Evolutionary conservation across 2,113 vertebrate genomes (phyloP).

Genomic region (Dasypus novemcinctus): DNA sequence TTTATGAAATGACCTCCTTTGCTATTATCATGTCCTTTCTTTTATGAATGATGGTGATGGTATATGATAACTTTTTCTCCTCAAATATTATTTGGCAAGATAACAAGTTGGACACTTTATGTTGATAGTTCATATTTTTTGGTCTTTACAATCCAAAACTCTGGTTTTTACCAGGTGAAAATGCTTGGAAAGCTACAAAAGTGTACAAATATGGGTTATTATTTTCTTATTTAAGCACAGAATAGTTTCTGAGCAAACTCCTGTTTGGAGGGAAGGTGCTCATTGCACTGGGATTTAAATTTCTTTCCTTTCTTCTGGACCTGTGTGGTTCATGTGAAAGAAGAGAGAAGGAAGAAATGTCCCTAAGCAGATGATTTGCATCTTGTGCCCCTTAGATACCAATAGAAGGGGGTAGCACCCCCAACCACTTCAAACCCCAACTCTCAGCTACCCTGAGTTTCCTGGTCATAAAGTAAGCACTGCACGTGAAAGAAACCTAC

Average conservation of each 20-base stretch:
- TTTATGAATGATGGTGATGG: not conserved
- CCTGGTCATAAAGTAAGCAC: not conserved
- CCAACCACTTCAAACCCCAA: not conserved
- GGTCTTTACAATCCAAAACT: not conserved
- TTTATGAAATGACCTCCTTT: not conserved
- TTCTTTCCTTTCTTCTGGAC: not conserved
- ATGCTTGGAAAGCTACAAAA: not conserved
- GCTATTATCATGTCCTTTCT: not conserved
- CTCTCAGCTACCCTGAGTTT: not conserved
- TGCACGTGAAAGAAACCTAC: not conserved
- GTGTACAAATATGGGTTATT: not conserved
- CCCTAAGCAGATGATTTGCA: not conserved
- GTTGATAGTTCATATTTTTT: not conserved
- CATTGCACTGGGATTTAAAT: not conserved
- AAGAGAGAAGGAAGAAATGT: not conserved
- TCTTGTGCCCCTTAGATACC: too few species aligned
- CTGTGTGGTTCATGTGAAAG: not conserved
- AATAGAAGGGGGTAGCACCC: not conserved
- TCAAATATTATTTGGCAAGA: not conserved
- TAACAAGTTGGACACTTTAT: not conserved
- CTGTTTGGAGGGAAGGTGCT: not conserved
- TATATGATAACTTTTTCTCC: not conserved
- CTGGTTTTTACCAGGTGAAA: not conserved
- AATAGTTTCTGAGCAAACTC: not conserved
- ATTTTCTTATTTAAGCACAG: slow-evolving; percentile 4